phyloP scores from a whole-genome alignment of 2,113 vertebrate genomes.

The Phasianus colchicus region DNA sequence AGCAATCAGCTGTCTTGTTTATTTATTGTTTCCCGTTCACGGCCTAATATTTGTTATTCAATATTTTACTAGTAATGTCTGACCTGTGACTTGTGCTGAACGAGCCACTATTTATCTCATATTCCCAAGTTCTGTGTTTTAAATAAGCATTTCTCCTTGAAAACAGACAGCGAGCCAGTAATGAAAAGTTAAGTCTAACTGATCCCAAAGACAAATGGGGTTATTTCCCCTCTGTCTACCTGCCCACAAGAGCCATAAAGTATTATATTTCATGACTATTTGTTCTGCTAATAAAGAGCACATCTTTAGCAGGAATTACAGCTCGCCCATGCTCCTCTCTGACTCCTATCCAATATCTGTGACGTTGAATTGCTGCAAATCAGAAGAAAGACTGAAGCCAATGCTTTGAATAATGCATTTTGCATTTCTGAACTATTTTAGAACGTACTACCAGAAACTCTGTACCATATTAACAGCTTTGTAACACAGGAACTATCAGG shows the following conservation, averaged over 20 bases:
- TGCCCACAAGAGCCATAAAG: background rate
- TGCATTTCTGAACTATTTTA: background rate
- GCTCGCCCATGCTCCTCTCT: background rate
- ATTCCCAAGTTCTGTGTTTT: background rate
- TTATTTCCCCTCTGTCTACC: background rate
- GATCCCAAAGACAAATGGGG: background rate
- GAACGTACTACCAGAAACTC: background rate
- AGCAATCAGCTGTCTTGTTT: background rate
- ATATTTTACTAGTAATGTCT: background rate
- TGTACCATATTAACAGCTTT: background rate
- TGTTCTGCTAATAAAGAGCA: background rate
- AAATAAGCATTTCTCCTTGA: conserved; percentile 19
- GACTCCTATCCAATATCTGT: background rate
- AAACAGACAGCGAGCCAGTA: conserved; percentile 6
- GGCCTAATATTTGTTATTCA: background rate
- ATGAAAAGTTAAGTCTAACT: background rate
- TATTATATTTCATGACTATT: background rate
- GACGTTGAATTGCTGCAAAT: background rate
- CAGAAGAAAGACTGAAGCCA: background rate
- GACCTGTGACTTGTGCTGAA: background rate
- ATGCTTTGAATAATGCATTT: background rate
- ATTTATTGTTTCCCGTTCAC: background rate
- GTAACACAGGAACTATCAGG: background rate
- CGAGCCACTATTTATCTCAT: conserved; percentile 16
- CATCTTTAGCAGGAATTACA: background rate